phyloP scores from a whole-genome alignment of 1,140 invertebrate species.

The Protaetia brevitarsis region DNA sequence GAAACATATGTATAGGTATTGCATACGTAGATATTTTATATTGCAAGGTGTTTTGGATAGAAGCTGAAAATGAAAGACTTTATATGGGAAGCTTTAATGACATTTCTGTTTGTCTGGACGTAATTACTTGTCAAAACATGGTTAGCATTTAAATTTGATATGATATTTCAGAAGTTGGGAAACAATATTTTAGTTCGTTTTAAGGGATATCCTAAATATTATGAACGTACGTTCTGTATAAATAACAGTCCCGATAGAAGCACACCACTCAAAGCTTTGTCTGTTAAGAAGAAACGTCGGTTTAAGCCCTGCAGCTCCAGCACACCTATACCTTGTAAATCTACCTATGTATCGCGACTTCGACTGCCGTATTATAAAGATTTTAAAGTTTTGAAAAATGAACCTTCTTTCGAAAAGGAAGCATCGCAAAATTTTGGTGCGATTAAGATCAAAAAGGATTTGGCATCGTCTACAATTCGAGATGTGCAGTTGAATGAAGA shows the following conservation, averaged over 20 bases:
- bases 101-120: too few species aligned
- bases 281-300: background rate
- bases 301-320: slow-evolving; percentile 7
- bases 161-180: background rate
- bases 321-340: background rate
- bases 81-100: too few species aligned
- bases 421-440: background rate
- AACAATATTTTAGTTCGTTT: background rate
- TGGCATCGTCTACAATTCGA: background rate
- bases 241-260: background rate
- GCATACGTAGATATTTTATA: too few species aligned
- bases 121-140: background rate
- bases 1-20: too few species aligned
- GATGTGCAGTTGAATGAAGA: background rate
- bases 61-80: too few species aligned
- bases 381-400: background rate
- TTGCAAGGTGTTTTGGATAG: too few species aligned
- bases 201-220: background rate
- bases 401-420: background rate
- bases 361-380: background rate
- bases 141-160: background rate
- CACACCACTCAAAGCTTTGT: background rate
- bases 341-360: background rate
- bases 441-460: background rate
- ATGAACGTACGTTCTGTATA: background rate